A percentile compares a stretch with the other conserved stretches of the same genome.
These are phyloP conservation scores for Hypocryptadius cinnamomeus DNA, from an alignment of 2,113 vertebrate genomes.

Conservation along the genomic window DNA sequence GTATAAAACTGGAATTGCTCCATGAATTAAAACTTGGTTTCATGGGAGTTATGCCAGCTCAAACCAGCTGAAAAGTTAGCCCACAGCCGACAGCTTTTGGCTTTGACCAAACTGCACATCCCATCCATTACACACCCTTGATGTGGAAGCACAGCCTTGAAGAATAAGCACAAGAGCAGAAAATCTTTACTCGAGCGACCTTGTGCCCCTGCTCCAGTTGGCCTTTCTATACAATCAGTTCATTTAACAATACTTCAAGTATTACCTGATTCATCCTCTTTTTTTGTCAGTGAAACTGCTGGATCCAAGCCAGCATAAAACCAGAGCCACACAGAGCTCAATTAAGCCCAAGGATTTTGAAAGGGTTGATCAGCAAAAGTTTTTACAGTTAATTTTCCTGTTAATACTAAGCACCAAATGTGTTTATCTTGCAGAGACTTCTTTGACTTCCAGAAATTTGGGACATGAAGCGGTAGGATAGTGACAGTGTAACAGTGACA, in stretches of 20 bases:
- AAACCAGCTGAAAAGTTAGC: neutral
- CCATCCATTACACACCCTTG: neutral
- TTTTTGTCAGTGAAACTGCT: neutral
- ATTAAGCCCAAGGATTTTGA: slow-evolving; percentile 10
- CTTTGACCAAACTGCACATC: neutral
- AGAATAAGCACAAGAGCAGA: neutral
- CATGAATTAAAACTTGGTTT: neutral
- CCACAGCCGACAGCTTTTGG: neutral
- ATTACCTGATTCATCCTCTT: neutral
- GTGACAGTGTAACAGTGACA: neutral
- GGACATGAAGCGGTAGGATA: neutral
- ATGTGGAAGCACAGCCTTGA: neutral
- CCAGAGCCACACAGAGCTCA: neutral
- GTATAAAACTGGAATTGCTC: neutral
- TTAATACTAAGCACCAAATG: neutral
- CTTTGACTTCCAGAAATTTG: neutral
- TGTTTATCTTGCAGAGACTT: neutral
- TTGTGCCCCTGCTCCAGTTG: neutral
- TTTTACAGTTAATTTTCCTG: neutral
- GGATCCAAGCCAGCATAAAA: neutral
- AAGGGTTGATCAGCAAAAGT: neutral
- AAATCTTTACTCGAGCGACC: neutral
- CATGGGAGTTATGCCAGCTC: neutral
- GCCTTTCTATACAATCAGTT: neutral
- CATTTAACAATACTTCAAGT: slow-evolving; percentile 7